Conservation (phyloP, 2,113 vertebrate genomes). For the Chlorodrepanis virens region DNA sequence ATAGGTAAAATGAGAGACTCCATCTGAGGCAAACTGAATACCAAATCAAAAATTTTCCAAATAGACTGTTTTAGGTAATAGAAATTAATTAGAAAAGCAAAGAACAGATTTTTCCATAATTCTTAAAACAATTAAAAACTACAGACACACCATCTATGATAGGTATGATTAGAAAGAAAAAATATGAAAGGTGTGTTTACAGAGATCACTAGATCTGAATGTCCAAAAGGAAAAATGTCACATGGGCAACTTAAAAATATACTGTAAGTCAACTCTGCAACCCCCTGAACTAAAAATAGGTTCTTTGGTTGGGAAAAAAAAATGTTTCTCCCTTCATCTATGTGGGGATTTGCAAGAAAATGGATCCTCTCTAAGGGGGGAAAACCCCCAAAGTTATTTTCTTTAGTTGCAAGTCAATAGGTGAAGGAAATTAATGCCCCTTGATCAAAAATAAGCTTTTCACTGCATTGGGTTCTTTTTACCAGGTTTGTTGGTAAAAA, state of each 20-base stretch:
- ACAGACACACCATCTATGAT: accelerated
- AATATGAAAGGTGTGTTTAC: accelerated
- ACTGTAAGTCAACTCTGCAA: neutral
- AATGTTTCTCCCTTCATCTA: neutral
- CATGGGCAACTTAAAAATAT: neutral
- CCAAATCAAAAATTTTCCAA: accelerated
- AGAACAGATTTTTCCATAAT: accelerated
- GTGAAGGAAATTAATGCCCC: neutral
- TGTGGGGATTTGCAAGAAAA: neutral
- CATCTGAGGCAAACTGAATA: neutral
- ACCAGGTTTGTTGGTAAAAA: neutral
- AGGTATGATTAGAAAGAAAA: neutral
- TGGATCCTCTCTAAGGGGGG: accelerated
- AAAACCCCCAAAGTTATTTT: accelerated
- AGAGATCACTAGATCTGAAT: neutral
- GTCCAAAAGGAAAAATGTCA: neutral
- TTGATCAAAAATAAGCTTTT: neutral
- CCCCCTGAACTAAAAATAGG: neutral
- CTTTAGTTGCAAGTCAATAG: neutral
- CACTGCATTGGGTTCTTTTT: neutral
- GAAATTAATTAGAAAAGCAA: neutral
- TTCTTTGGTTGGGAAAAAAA: neutral
- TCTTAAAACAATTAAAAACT: neutral
- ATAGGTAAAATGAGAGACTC: neutral
- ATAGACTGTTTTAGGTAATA: neutral